Evolutionary conservation across 2,113 vertebrate species (phyloP).

Genomic region (Clarias gariepinus): DNA sequence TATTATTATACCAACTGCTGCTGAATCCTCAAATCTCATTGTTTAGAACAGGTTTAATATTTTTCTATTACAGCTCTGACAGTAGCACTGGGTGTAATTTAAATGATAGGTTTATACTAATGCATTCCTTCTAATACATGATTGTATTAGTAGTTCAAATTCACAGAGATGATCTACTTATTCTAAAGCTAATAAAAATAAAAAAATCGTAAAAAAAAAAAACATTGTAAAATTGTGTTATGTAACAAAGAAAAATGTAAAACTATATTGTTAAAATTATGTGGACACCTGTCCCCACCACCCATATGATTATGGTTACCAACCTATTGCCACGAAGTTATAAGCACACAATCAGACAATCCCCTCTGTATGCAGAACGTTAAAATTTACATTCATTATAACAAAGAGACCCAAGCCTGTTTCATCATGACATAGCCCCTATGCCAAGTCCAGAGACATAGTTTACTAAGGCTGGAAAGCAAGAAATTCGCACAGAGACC

Average conservation of each 20-base stretch:
- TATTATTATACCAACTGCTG: neutral
- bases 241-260: too few species aligned
- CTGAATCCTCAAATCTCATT: neutral
- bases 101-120: neutral
- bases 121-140: neutral
- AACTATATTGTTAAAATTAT: too few species aligned
- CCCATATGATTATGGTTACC: too few species aligned
- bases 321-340: too few species aligned
- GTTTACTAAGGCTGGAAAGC: too few species aligned
- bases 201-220: too few species aligned
- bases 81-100: neutral
- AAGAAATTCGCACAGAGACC: too few species aligned
- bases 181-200: neutral
- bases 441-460: neutral
- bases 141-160: too few species aligned
- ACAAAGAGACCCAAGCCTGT: neutral
- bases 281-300: too few species aligned
- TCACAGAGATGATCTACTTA: neutral
- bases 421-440: neutral
- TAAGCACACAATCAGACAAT: too few species aligned
- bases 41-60: neutral
- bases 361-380: neutral
- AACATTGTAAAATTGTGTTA: too few species aligned
- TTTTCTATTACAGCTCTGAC: neutral
- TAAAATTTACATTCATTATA: neutral